These are phyloP conservation scores for Solea senegalensis DNA, from an alignment of 2,113 vertebrate species.

Conservation along the genomic window DNA sequence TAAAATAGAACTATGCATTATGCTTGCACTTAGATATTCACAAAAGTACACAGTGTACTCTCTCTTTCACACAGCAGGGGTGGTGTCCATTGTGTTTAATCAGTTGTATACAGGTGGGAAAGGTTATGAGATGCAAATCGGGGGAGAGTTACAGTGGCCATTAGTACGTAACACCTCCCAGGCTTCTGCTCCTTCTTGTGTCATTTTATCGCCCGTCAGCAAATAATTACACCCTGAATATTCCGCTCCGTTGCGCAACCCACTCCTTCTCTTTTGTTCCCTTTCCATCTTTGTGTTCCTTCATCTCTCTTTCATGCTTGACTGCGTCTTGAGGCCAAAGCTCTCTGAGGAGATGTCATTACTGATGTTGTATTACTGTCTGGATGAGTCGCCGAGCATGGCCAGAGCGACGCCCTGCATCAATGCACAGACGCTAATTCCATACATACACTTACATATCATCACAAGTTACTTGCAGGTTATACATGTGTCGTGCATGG, in stretches of 20 bases:
- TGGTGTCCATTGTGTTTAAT: slow-evolving; percentile 21
- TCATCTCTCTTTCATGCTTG: slow-evolving; percentile 59
- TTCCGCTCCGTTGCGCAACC: slow-evolving; percentile 41
- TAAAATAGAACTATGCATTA: background rate
- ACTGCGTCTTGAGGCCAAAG: slow-evolving; percentile 53
- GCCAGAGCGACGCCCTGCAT: slow-evolving; percentile 20
- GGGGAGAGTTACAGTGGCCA: background rate
- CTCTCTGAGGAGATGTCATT: slow-evolving; percentile 66
- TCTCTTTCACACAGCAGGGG: background rate
- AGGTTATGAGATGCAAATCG: slow-evolving; percentile 31
- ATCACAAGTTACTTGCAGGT: slow-evolving; percentile 21
- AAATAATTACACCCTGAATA: slow-evolving; percentile 49
- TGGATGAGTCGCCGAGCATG: slow-evolving; percentile 41
- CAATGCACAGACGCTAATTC: slow-evolving; percentile 18
- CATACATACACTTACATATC: slow-evolving; percentile 3
- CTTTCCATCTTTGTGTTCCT: slow-evolving; percentile 50
- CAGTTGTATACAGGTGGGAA: slow-evolving; percentile 29
- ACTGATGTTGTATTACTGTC: slow-evolving; percentile 63
- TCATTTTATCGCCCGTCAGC: slow-evolving; percentile 52
- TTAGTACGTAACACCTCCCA: slow-evolving; percentile 46
- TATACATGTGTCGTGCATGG: slow-evolving; percentile 11
- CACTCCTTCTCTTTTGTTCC: slow-evolving; percentile 15
- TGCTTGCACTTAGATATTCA: background rate
- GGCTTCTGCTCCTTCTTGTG: slow-evolving; percentile 40
- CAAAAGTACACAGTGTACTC: background rate